phyloP scores from a whole-genome alignment of 2,113 vertebrate species.

The Paramormyrops kingsleyae region DNA sequence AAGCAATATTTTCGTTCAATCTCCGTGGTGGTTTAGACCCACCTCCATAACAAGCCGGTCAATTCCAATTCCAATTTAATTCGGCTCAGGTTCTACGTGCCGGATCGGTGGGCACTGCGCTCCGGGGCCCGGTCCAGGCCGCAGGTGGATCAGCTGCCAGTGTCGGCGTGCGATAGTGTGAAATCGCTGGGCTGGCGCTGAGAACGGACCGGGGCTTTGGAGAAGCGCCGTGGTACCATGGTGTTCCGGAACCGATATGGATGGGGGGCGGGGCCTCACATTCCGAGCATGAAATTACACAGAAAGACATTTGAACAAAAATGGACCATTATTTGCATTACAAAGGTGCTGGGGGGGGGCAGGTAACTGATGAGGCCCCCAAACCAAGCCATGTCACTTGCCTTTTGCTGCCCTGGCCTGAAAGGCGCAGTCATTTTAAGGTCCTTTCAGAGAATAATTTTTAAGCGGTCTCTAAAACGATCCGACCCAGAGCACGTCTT shows the following conservation, averaged over 20 bases:
- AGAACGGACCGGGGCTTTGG: background rate
- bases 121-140: background rate
- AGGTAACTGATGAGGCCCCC: background rate
- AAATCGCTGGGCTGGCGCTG: background rate
- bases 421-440: background rate
- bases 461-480: conserved; percentile 35
- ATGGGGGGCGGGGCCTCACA: background rate
- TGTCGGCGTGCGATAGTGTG: background rate
- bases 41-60: background rate
- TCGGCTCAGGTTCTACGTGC: background rate
- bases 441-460: background rate
- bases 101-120: background rate
- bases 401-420: background rate
- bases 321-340: background rate
- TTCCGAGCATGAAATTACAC: conserved; percentile 26
- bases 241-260: background rate
- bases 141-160: background rate
- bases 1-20: conserved; percentile 7
- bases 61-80: background rate
- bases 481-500: conserved; percentile 41
- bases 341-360: background rate
- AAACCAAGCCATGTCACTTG: background rate
- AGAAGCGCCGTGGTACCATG: background rate
- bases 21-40: background rate
- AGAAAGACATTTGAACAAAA: conserved; percentile 11